phyloP scores from a whole-genome alignment of 1,140 invertebrate species.

The Protaetia brevitarsis region DNA sequence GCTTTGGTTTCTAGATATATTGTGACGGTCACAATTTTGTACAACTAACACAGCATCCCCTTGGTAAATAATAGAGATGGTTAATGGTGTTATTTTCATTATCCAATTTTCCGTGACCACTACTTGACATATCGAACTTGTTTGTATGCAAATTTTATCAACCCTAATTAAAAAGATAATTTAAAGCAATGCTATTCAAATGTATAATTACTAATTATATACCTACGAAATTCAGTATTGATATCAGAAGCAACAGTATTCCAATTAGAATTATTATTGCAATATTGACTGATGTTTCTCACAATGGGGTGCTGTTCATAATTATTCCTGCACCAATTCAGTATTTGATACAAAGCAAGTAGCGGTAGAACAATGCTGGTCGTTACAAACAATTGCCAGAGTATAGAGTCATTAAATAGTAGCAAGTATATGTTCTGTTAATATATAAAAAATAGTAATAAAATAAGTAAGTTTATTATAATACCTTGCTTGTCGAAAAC shows the following conservation, averaged over 20 bases:
- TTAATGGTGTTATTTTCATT: slow-evolving; percentile 79
- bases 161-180: slow-evolving; percentile 51
- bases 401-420: slow-evolving; percentile 35
- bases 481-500: slow-evolving; percentile 50
- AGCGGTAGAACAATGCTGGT: slow-evolving; percentile 48
- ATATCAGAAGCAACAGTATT: slow-evolving; percentile 67
- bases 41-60: slow-evolving; percentile 72
- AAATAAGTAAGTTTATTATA: slow-evolving; percentile 29
- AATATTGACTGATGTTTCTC: slow-evolving; percentile 62
- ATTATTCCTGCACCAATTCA: slow-evolving; percentile 65
- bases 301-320: slow-evolving; percentile 75
- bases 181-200: not conserved
- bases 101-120: slow-evolving; percentile 86
- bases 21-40: slow-evolving; percentile 70
- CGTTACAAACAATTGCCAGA: slow-evolving; percentile 41
- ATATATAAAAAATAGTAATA: slow-evolving; percentile 16
- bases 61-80: slow-evolving; percentile 71
- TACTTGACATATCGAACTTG: slow-evolving; percentile 66
- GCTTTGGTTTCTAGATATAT: slow-evolving; percentile 60
- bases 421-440: slow-evolving; percentile 47
- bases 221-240: slow-evolving; percentile 75
- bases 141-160: slow-evolving; percentile 71
- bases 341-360: slow-evolving; percentile 49
- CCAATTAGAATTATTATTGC: slow-evolving; percentile 61
- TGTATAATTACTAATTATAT: slow-evolving; percentile 26